A percentile compares a stretch with the other conserved stretches of the same genome.
Conservation (phyloP, 2,113 vertebrate genomes). For the Pelecanoides urinatrix region DNA sequence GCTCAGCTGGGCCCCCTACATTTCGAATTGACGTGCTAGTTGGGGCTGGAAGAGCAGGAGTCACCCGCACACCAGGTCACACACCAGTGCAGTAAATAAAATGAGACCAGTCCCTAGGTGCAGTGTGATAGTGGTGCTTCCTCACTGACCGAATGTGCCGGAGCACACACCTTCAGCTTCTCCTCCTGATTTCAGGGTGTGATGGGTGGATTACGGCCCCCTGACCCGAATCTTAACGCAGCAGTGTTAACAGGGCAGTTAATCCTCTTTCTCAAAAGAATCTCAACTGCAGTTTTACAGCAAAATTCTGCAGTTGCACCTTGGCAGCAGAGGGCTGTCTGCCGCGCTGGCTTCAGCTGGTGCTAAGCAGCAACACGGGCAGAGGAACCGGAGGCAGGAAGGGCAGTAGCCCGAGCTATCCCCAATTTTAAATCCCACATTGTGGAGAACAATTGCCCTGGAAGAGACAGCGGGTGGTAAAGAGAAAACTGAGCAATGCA, state of each 20-base stretch:
- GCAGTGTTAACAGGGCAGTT: background rate
- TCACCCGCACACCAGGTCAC: background rate
- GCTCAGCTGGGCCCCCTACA: background rate
- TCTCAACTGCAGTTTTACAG: background rate
- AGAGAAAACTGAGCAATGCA: background rate
- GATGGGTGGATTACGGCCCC: background rate
- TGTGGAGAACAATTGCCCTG: background rate
- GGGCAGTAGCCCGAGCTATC: background rate
- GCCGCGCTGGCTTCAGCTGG: rapidly evolving
- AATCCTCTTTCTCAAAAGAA: background rate
- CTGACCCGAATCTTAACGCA: background rate
- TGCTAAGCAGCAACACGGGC: background rate
- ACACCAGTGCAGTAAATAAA: background rate
- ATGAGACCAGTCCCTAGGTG: background rate
- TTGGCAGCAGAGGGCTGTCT: background rate
- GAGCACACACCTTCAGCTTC: background rate
- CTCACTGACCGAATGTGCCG: background rate
- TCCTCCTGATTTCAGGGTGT: background rate
- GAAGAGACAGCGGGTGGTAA: background rate
- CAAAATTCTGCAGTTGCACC: background rate
- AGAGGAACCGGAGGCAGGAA: background rate
- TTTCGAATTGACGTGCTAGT: too few species aligned
- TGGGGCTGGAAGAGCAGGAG: background rate
- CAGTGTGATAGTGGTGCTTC: background rate
- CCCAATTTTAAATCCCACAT: background rate